phyloP scores from a whole-genome alignment of 2,888 invertebrate genomes.

The Polietes domitor region DNA sequence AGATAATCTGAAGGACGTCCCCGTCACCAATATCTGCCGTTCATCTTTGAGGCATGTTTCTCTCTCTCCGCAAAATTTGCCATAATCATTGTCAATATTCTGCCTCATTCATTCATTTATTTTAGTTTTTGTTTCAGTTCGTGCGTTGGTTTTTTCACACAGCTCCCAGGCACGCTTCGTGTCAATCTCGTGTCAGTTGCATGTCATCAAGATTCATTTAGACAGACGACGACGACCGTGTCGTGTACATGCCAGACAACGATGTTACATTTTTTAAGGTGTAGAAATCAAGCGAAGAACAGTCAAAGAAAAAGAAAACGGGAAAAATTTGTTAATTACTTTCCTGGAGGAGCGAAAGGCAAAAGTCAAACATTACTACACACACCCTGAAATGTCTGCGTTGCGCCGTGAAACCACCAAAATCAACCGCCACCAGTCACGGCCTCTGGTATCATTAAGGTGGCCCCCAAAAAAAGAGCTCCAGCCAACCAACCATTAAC shows the following conservation, averaged over 20 bases:
- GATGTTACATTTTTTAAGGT: constrained; percentile 35
- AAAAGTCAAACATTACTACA: not conserved
- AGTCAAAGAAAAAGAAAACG: not conserved
- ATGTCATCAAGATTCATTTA: constrained; percentile 11
- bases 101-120: too few species aligned
- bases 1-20: too few species aligned
- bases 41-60: too few species aligned
- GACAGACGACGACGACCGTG: constrained; percentile 4
- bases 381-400: constrained; percentile 21
- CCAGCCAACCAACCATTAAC: too few species aligned
- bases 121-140: too few species aligned
- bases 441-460: too few species aligned
- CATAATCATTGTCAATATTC: too few species aligned
- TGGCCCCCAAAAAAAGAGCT: not conserved
- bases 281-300: not conserved
- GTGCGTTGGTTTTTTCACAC: too few species aligned
- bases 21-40: too few species aligned
- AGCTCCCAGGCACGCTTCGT: constrained; percentile 12
- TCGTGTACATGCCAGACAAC: not conserved
- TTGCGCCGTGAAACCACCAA: not conserved
- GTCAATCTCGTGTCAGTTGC: constrained; percentile 8
- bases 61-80: too few species aligned
- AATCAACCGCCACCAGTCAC: not conserved
- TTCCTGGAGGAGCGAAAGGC: not conserved
- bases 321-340: constrained; percentile 18